Percentiles rank a stretch among this genome's conserved stretches.
Evolutionary conservation across 2,888 invertebrate species (phyloP).

Genomic region (Seira ritae): DNA sequence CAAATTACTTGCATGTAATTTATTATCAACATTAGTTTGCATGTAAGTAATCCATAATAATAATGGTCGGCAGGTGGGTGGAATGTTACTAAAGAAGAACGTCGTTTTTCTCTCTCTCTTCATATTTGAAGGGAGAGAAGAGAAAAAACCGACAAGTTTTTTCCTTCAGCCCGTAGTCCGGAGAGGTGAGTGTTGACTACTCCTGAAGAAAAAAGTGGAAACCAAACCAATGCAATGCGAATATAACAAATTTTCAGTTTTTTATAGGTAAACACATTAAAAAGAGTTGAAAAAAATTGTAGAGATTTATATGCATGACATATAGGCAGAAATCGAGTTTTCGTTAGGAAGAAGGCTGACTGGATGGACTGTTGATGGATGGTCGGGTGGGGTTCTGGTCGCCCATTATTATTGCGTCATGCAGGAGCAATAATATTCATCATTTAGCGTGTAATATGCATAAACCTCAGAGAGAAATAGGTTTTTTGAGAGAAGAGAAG

Average conservation of each 20-base stretch:
- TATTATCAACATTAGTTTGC: constrained; percentile 67
- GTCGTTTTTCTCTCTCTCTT: constrained; percentile 17
- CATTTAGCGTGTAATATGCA: constrained; percentile 22
- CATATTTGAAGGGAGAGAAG: not conserved
- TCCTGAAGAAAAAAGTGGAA: not conserved
- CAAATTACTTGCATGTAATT: constrained; percentile 68
- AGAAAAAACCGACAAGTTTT: constrained; percentile 30
- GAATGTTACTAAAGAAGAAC: constrained; percentile 48
- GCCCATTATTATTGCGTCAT: constrained; percentile 66
- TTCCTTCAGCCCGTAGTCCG: too few species aligned
- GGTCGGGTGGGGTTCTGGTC: constrained; percentile 60
- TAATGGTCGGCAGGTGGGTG: constrained; percentile 67
- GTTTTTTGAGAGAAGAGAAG: not conserved
- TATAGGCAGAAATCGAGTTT: constrained; percentile 41
- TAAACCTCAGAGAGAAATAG: not conserved
- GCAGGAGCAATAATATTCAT: constrained; percentile 65
- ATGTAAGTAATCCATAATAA: constrained; percentile 67
- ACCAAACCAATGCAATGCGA: not conserved
- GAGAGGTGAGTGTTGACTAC: constrained; percentile 2
- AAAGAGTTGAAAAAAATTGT: not conserved
- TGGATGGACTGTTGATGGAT: constrained; percentile 64
- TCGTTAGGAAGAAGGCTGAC: constrained; percentile 25
- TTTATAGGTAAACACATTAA: constrained; percentile 6
- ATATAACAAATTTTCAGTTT: not conserved
- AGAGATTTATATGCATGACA: constrained; percentile 14